Evolutionary conservation across 2,797 vertebrate species (phyloP), one percentile per base, ranked within the genome.

Genomic region (Macroramphosus scolopax): DNA sequence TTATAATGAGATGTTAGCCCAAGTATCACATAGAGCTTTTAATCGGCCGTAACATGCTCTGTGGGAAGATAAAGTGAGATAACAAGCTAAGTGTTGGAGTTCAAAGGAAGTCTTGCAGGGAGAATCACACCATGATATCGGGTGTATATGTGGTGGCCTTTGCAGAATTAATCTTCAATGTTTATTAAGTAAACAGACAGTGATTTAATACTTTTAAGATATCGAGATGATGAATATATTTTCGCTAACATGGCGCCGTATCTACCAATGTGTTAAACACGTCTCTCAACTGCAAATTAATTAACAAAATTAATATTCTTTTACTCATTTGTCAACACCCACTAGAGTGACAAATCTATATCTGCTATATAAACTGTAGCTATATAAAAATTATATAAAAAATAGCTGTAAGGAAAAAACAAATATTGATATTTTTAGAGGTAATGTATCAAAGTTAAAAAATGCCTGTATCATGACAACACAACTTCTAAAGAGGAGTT

Each of bases 1-100:
- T 71, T 78, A 79, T 88, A 88, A 89, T 84, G 78, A 85, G 87
- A 85, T 74, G 77, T 76, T 78, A 75, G 79, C 81, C 83, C 64
- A 59, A 77, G 80, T 79, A 84, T 82, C 81, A 82, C 78, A 84
- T 74, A 68, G 79, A 86, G 87, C 82, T 85, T 88, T 87, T 88
- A 86, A 86, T 88, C 74, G 79, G 77, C 82, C 64, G 77, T 83
- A 85, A 83, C 82, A 77, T 66, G 82, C 83, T 85, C 79, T 72
- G 75, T 63, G 77, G 81, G 78, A 87, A 84, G 84, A 85, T 82
- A 80, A 83, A 85, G 80, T 75, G 76, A 84, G 79, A 83, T 84
- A 85, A 87, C 80, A 85, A 85, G 85, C 78, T 70, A 78, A 75
- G 80, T 78, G 75, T 86, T 82, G 72, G 58, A 84, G 81, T 87